Evolutionary conservation across 2,888 invertebrate species (phyloP), one percentile per base, ranked within the genome.

Genomic region (Pachydiplax longipennis): DNA sequence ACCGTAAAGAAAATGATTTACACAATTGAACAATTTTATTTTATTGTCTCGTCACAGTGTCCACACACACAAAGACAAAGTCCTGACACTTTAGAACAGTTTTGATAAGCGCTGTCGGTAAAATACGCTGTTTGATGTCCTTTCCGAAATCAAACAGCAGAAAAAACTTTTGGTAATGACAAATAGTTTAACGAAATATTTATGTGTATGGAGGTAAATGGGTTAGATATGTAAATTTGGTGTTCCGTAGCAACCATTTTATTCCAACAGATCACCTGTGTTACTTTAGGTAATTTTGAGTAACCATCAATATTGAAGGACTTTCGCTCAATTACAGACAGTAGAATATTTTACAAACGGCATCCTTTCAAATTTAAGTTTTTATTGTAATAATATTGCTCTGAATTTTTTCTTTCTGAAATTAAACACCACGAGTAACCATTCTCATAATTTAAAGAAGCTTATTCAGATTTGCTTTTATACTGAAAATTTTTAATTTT

Each of bases 41-140:
- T 87, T 87, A 87, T 87, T 87, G 87, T 87, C 87, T 87, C 87
- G 87, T 87, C 87, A 87, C 87, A 87, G 87, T 87, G 87, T 87
- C 87, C 87, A 87, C 87, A 87, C 87, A 87, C 87, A 61, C 87
- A 87, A 87, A 87, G 87, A 87, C 58, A 61, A 61, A 61, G 37
- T 35, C n/a, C 82, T 40, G 87, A 87, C 87, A 58, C 58, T 87
- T 87, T n/a, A 40, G 87, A 35, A n/a, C 37, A 35, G 87, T 87
- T 35, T 13, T 61, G 37, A 87, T 18, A 87, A 61, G 87, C 65
- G 73, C 87, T n/a, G 87, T 35, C 37, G 53, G 35, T 58, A 61
- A 61, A 65, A n/a, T 58, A 35, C 18, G 61, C 61, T 61, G 35
- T 37, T 22, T 82, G 82, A 82, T 40, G 22, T 13, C 10, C 18